Conservation (phyloP, 1,140 invertebrate species). For the Tachypleus tridentatus region DNA sequence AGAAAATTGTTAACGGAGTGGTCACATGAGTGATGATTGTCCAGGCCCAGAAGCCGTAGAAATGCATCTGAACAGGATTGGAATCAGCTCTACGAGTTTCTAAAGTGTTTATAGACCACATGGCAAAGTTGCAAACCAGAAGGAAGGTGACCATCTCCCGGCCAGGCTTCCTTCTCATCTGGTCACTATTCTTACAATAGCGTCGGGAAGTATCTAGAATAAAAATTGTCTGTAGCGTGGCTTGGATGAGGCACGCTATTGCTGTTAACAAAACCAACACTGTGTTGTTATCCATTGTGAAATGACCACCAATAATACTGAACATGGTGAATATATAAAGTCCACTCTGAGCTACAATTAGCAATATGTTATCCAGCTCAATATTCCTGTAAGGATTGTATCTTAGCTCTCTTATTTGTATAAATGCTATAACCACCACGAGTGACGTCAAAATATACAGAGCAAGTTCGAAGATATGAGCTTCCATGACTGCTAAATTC, state of each 20-base stretch:
- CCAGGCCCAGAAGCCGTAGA: conserved; percentile 88
- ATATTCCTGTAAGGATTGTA: conserved; percentile 47
- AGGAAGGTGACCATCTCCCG: conserved; percentile 81
- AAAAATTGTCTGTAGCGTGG: conserved; percentile 84
- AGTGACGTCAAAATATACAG: conserved; percentile 66
- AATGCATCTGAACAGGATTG: conserved; percentile 79
- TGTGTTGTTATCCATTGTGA: conserved; percentile 65
- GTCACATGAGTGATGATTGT: conserved; percentile 91
- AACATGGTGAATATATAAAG: conserved; percentile 89
- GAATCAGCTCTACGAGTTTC: conserved; percentile 79
- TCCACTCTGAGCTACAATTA: conserved; percentile 82
- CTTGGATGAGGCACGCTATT: conserved; percentile 48
- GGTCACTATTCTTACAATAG: conserved; percentile 59
- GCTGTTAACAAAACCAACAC: conserved; percentile 69
- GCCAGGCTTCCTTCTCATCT: conserved; percentile 66
- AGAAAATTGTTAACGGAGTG: conserved; percentile 91
- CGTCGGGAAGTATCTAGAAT: conserved; percentile 77
- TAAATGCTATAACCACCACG: conserved; percentile 68
- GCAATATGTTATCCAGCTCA: conserved; percentile 80
- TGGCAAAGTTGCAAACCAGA: conserved; percentile 75
- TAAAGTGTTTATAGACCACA: conserved; percentile 87
- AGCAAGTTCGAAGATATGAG: conserved; percentile 78
- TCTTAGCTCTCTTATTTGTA: conserved; percentile 58
- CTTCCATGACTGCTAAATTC: conserved; percentile 69
- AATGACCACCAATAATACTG: conserved; percentile 77